phyloP scores from a whole-genome alignment of 2,113 vertebrate genomes.

The Mohoua ochrocephala region DNA sequence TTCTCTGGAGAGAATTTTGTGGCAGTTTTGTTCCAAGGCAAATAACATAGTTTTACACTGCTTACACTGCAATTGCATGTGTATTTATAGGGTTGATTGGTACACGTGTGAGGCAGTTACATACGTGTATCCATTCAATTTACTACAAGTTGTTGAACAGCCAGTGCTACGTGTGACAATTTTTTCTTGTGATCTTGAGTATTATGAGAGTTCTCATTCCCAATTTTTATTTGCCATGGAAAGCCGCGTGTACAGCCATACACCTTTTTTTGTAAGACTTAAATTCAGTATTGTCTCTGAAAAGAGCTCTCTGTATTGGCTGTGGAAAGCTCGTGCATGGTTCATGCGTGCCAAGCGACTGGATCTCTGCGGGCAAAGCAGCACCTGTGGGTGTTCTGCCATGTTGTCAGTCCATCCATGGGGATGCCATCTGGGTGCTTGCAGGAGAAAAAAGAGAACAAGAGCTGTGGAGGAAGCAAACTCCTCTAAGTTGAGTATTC shows the following conservation, averaged over 20 bases:
- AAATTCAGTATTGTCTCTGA: not conserved
- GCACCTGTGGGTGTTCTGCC: not conserved
- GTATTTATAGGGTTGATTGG: not conserved
- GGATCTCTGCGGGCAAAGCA: not conserved
- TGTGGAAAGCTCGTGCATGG: fast-evolving
- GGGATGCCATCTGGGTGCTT: not conserved
- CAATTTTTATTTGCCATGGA: not conserved
- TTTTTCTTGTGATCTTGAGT: not conserved
- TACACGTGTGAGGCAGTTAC: not conserved
- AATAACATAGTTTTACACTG: not conserved
- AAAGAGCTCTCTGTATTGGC: not conserved
- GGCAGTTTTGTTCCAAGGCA: not conserved
- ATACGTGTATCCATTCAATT: not conserved
- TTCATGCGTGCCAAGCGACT: fast-evolving
- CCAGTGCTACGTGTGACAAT: not conserved
- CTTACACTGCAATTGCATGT: not conserved
- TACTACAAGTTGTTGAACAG: not conserved
- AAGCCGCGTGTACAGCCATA: not conserved
- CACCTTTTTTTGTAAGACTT: not conserved
- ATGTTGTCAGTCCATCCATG: fast-evolving
- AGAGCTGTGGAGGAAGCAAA: not conserved
- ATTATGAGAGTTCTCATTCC: not conserved
- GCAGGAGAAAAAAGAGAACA: not conserved
- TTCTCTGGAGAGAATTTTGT: not conserved
- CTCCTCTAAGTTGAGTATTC: not conserved